Evolutionary conservation across 2,888 invertebrate genomes (phyloP).

Genomic region (Orgyia antiqua): DNA sequence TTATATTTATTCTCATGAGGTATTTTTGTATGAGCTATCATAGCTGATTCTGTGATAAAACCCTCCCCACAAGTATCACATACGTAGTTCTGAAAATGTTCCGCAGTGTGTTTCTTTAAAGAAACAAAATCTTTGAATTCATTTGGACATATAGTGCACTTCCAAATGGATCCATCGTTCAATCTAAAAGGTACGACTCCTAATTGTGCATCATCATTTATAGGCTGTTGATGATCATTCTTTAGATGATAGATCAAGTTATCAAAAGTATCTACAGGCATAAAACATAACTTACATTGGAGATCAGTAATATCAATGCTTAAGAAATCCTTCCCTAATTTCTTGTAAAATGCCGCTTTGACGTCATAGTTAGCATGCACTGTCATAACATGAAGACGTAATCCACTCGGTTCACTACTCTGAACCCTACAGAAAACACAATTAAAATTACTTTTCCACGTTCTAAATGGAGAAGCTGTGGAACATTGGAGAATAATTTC

Average conservation of each 20-base stretch:
- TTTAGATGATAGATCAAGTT: constrained; percentile 55
- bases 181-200: constrained; percentile 62
- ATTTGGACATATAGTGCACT: constrained; percentile 64
- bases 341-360: constrained; percentile 64
- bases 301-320: constrained; percentile 66
- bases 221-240: constrained; percentile 58
- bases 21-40: constrained; percentile 65
- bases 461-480: constrained; percentile 63
- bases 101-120: constrained; percentile 61
- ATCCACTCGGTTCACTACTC: constrained; percentile 53
- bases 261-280: constrained; percentile 52
- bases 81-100: constrained; percentile 68
- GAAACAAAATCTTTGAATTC: constrained; percentile 65
- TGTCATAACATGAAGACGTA: constrained; percentile 52
- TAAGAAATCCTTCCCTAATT: constrained; percentile 64
- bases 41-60: constrained; percentile 65
- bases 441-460: constrained; percentile 67
- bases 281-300: constrained; percentile 64
- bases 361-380: constrained; percentile 61
- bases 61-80: constrained; percentile 71
- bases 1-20: constrained; percentile 68
- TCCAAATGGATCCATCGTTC: constrained; percentile 62
- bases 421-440: constrained; percentile 68
- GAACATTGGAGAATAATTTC: constrained; percentile 66
- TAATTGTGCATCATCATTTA: constrained; percentile 56